Conservation (phyloP, 1,140 invertebrate species). For the Zeugodacus cucurbitae region DNA sequence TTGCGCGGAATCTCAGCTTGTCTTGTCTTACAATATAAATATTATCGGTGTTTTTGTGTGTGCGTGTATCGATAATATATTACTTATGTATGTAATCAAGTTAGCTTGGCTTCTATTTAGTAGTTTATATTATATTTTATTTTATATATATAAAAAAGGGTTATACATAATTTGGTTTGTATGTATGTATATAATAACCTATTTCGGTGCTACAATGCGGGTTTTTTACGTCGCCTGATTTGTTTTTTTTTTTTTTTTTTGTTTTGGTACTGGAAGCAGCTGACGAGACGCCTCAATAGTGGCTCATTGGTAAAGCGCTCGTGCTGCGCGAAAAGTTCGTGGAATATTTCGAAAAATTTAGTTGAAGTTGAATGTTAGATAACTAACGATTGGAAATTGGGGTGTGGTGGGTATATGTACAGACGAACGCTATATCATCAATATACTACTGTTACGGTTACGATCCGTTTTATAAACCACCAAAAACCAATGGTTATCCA, state of each 20-base stretch:
- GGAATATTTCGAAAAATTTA: too few relatives aligned
- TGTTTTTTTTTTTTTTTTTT: too few relatives aligned
- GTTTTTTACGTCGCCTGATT: neutral
- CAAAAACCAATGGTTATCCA: too few relatives aligned
- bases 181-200: neutral
- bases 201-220: neutral
- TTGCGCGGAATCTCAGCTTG: neutral
- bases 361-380: too few relatives aligned
- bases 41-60: constrained; percentile 32
- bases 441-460: too few relatives aligned
- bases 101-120: neutral
- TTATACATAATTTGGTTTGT: neutral
- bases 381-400: too few relatives aligned
- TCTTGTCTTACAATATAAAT: constrained; percentile 7
- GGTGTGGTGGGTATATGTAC: too few relatives aligned
- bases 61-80: neutral
- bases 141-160: neutral
- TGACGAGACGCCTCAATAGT: neutral
- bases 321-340: neutral
- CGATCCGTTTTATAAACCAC: too few relatives aligned
- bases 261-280: neutral
- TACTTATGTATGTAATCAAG: neutral
- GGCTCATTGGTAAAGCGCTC: constrained; percentile 10
- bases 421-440: too few relatives aligned
- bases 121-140: neutral